These are phyloP conservation scores for Holocentrus rufus DNA, from an alignment of 2,797 vertebrate species.

Conservation along the genomic window DNA sequence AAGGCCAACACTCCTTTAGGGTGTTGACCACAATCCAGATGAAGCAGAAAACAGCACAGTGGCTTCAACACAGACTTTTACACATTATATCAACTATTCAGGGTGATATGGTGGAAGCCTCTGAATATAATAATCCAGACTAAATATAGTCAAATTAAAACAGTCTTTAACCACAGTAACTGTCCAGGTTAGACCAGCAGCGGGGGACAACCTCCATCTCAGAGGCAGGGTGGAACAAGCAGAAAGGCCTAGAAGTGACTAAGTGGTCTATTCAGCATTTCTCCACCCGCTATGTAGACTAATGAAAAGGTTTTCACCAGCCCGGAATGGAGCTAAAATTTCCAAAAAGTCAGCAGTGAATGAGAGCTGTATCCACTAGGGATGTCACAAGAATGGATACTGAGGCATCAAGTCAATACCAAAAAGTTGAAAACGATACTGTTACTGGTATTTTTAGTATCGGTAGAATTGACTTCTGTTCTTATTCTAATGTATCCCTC, in stretches of 20 bases:
- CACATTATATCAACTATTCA: too few relatives aligned
- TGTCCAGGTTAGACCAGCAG: constrained; percentile 23
- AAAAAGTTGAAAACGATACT: too few relatives aligned
- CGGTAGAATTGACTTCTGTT: too few relatives aligned
- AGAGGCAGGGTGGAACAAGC: constrained; percentile 64
- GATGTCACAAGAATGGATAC: too few relatives aligned
- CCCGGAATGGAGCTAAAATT: constrained; percentile 49
- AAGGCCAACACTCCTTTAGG: neutral
- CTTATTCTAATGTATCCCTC: too few relatives aligned
- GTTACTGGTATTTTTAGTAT: too few relatives aligned
- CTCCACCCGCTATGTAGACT: constrained; percentile 44
- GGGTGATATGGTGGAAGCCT: neutral
- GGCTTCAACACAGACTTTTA: neutral
- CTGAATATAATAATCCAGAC: neutral
- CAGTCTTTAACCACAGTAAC: neutral
- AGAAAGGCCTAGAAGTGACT: constrained; percentile 73
- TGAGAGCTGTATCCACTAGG: constrained; percentile 19
- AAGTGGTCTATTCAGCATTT: constrained; percentile 61
- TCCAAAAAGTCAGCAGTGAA: constrained; percentile 52
- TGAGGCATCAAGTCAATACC: too few relatives aligned
- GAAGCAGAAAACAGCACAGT: constrained; percentile 15
- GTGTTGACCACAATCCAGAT: neutral
- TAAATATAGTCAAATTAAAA: constrained; percentile 1
- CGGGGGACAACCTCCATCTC: constrained; percentile 45
- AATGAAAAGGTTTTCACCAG: constrained; percentile 55